These are phyloP conservation scores for Notarius lentiginosus DNA, from an alignment of 2,113 vertebrate genomes.

Conservation along the genomic window DNA sequence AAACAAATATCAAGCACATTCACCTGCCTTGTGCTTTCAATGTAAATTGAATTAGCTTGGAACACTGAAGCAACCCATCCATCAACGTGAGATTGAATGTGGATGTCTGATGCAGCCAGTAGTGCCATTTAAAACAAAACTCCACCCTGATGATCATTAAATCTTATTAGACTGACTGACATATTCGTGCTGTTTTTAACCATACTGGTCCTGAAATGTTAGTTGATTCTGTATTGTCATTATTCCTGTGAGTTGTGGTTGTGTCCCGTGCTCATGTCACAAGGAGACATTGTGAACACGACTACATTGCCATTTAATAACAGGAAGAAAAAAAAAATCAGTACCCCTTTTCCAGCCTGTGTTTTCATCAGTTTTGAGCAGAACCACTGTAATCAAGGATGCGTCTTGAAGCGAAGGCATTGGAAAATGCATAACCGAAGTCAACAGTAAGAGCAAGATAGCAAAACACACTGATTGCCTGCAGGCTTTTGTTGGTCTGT, in stretches of 20 bases:
- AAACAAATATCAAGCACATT: neutral
- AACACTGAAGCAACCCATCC: neutral
- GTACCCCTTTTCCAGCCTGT: too few relatives aligned
- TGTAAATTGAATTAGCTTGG: neutral
- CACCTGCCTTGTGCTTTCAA: neutral
- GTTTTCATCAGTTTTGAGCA: too few relatives aligned
- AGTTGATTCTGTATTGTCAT: neutral
- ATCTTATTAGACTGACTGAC: too few relatives aligned
- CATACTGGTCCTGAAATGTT: neutral
- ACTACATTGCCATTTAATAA: neutral
- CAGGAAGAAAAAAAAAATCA: neutral
- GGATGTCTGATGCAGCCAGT: neutral
- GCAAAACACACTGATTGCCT: too few relatives aligned
- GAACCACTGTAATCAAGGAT: too few relatives aligned
- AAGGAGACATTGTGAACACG: neutral
- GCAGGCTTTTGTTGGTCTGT: too few relatives aligned
- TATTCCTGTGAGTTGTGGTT: neutral
- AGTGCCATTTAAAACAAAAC: too few relatives aligned
- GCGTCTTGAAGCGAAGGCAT: too few relatives aligned
- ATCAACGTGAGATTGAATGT: neutral
- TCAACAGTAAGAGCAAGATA: too few relatives aligned
- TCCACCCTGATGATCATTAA: too few relatives aligned
- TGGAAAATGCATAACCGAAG: too few relatives aligned
- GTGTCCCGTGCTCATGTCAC: neutral
- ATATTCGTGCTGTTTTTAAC: neutral